These are phyloP conservation scores for Mus spretus DNA, from an alignment of 2,797 vertebrate species.

Conservation along the genomic window DNA sequence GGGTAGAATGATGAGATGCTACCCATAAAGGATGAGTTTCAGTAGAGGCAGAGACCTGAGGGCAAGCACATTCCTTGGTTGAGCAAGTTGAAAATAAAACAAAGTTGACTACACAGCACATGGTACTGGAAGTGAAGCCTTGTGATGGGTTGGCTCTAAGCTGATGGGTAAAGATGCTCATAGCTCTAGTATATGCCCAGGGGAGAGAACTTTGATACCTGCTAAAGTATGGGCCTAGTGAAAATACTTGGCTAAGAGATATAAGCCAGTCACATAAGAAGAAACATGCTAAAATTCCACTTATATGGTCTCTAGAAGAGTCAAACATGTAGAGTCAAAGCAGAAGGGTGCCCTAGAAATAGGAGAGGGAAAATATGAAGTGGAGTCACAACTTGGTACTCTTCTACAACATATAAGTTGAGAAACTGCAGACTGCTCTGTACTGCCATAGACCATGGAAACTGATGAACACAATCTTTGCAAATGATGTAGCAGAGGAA, in stretches of 20 bases:
- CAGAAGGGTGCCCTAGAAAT: accelerated
- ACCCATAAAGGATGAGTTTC: not conserved
- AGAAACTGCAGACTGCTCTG: not conserved
- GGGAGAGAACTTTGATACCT: not conserved
- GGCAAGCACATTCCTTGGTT: not conserved
- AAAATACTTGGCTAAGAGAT: not conserved
- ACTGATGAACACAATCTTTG: no score
- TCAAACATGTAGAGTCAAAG: not conserved
- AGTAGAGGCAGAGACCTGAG: not conserved
- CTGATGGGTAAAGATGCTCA: not conserved
- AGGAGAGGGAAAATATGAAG: accelerated
- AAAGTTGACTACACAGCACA: not conserved
- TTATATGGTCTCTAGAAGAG: accelerated
- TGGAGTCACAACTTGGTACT: not conserved
- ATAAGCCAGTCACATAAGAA: not conserved
- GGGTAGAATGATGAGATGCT: not conserved
- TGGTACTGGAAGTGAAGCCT: not conserved
- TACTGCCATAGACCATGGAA: accelerated
- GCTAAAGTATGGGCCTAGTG: not conserved
- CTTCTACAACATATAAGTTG: not conserved
- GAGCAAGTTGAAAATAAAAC: not conserved
- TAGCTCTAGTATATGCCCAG: accelerated
- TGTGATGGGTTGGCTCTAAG: not conserved
- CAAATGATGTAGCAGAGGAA: not conserved
- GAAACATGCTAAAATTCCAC: accelerated